Base-by-base conservation (phyloP, 2,797 vertebrate species). In the Champsocephalus esox region DNA sequence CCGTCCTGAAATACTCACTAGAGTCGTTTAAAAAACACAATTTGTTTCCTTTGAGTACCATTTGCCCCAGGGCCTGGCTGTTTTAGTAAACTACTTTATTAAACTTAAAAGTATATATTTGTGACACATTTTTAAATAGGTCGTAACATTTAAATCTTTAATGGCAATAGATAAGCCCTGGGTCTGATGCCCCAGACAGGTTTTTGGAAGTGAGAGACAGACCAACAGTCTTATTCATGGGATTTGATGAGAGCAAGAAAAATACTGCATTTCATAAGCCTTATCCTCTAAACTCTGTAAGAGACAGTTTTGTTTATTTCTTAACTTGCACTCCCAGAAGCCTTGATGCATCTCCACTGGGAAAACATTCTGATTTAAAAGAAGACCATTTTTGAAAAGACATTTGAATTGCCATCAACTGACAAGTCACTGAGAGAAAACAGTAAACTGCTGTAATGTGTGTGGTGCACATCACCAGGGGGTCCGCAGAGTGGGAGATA, bases 401-500 rank as follows among this genome's bases (percentile, higher is more conserved):
- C 49, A 70, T 76, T 77, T 75, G 38, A 65, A 65, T 57, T 11
- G 57, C 21, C 41, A 77, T 80, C 74, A 41, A 32, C 66, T 64
- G 66, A 82, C 19, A 72, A 76, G 75, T 38, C 67, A 44, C 12
- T 16, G 54, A 73, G 66, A 58, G 43, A 52, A 74, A 73, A 67
- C 49, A 55, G 32, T 59, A 72, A 77, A 74, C 43, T 71, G 55
- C 64, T 59, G 43, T 67, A 71, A 68, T 75, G 68, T 77, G 68
- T 77, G 68, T 55, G 67, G 32, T 12, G 16, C 28, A 60, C 12
- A 70, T 79, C 77, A 74, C 77, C 71, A 45, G 61, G 80, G 73
- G 76, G 81, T 65, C 63, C 60, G 13, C 32, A 67, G 61, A 82
- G 64, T 58, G 60, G 71, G 63, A 78, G 75, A 82, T 73, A 76